Conservation (phyloP, 1,140 invertebrate species). For the Ceratoteleas bidentatus region DNA sequence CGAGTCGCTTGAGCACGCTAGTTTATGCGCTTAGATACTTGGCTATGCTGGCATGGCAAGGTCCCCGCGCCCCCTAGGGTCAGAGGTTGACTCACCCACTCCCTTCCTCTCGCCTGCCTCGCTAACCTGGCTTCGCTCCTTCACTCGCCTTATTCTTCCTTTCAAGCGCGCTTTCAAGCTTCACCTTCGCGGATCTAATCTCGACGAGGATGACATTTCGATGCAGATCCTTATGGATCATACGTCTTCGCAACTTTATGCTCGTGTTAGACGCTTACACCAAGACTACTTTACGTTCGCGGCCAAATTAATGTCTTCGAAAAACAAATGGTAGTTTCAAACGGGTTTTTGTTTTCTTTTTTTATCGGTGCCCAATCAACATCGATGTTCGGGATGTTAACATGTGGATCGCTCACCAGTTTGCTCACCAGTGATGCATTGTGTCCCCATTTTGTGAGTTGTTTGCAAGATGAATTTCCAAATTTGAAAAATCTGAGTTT, state of each 20-base stretch:
- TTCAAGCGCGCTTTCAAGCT: conserved; percentile 59
- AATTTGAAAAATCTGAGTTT: no score
- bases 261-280: conserved; percentile 26
- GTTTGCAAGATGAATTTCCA: no score
- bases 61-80: conserved; percentile 77
- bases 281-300: conserved; percentile 17
- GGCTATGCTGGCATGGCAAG: conserved; percentile 76
- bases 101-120: conserved; percentile 46
- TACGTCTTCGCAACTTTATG: conserved; percentile 62
- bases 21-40: conserved; percentile 74
- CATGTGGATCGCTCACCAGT: no score
- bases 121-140: conserved; percentile 55
- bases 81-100: conserved; percentile 80
- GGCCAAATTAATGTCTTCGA: conserved; percentile 33
- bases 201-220: conserved; percentile 61
- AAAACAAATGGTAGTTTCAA: no score
- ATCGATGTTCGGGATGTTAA: no score
- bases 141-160: conserved; percentile 60
- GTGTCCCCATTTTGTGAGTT: no score
- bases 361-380: no score
- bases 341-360: no score
- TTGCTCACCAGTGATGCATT: no score
- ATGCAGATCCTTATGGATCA: conserved; percentile 66
- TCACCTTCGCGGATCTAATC: conserved; percentile 62
- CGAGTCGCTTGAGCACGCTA: conserved; percentile 75